Evolutionary conservation across 2,888 invertebrate genomes (phyloP), one percentile per base, ranked within the genome.

Genomic region (Himalopsyche anomala): DNA sequence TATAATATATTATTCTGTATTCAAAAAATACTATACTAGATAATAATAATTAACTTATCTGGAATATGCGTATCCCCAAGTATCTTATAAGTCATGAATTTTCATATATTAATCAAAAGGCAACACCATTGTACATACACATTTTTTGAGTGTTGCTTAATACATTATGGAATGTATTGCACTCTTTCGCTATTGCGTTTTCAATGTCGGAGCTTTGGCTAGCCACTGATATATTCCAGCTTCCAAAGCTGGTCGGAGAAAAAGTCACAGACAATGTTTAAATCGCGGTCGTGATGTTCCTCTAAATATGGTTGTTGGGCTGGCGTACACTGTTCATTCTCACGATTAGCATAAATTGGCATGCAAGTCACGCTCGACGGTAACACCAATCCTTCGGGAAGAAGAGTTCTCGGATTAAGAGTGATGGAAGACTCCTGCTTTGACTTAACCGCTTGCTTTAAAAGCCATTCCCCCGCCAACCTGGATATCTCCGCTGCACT

Each of bases 191-290:
- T 45, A 6, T 45, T 45, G 45, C 36, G 79, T 28, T 6, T n/a
- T 9, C 28, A n/a, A 79, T 9, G 36, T 45, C 6, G 45, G 36
- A 42, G n/a, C 85, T 85, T 87, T 84, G 87, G 85, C 74, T 85
- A 83, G 79, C 85, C 82, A 79, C 91, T 91, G 85, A 93, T 93
- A 89, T 93, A 93, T 90, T 94, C 93, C 54, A 93, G 93, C 90
- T 93, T 93, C 94, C 94, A 94, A 81, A 94, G 90, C 89, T 94
- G 94, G 90, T 94, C 93, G 81, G 91, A 91, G 90, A 94, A 94
- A 89, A 94, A 94, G 89, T 92, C 93, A 89, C 93, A 92, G 74
- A 94, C 93, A 89, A 93, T 91, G 82, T 92, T 92, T 81, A 93
- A 92, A 89, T 93, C 93, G 88, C 92, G 90, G 89, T 92, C 92